Evolutionary conservation across 2,797 vertebrate species (phyloP), one percentile per base, ranked within the genome.

Genomic region (Chiroxiphia lanceolata): DNA sequence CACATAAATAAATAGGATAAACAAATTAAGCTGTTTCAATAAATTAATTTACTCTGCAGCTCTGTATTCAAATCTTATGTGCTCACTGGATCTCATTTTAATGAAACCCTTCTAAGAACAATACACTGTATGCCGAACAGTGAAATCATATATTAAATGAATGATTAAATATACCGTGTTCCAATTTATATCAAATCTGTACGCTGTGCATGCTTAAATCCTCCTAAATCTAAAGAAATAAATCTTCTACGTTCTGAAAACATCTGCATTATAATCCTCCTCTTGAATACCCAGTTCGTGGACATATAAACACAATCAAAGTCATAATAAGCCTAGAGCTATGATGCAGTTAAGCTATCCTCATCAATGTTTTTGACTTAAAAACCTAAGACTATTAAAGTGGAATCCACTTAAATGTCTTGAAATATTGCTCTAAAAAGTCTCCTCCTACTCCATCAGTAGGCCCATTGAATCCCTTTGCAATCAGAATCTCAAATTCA

Each of bases 11-110:
- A 98, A 98, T 97, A 97, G 96, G 96, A 97, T 98, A 98, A 98
- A 98, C 97, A 97, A 97, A 98, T 98, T 98, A 98, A 98, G 97
- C 97, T 97, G 96, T 98, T 97, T 95, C 98, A 98, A 98, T 97
- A 98, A 97, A 98, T 98, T 98, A 98, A 98, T 98, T 98, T 98
- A 95, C 96, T 98, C 89, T 97, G 74, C 74, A 97, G 97, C 96
- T 97, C 93, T 97, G 90, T 98, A 96, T 97, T 98, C 96, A 98
- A 97, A 97, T 97, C 94, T 96, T 97, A 97, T 93, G 96, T 97
- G 95, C 93, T 98, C 95, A 97, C 71, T 98, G 97, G 95, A 97
- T 98, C 98, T 97, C 93, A 90, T 96, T 98, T 97, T 98, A 98
- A 98, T 98, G 97, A 98, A 98, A 97, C 96, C 79, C 95, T 97